A percentile compares a stretch with the other conserved stretches of the same genome.
These are phyloP conservation scores for Cephonodes hylas DNA, from an alignment of 2,888 invertebrate species.

Conservation along the genomic window DNA sequence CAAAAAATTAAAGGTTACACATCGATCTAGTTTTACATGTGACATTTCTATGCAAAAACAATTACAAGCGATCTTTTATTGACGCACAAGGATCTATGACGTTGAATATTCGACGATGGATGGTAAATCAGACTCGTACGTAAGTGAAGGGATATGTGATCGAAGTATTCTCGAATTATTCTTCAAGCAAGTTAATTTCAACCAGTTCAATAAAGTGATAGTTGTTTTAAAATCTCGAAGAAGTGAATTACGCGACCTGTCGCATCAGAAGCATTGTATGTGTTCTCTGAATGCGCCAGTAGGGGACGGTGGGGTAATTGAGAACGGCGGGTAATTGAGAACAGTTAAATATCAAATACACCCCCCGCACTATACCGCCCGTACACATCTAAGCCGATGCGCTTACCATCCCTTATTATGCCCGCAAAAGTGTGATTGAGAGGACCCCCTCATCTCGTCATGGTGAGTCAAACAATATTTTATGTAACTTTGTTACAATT, in stretches of 20 bases:
- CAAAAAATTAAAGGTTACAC: not conserved
- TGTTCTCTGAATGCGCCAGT: too few relatives aligned
- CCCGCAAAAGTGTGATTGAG: too few relatives aligned
- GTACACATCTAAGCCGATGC: too few relatives aligned
- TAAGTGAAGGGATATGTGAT: not conserved
- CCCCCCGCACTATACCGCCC: too few relatives aligned
- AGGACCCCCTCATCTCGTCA: too few relatives aligned
- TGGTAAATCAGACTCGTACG: not conserved
- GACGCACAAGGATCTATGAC: not conserved
- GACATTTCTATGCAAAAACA: not conserved
- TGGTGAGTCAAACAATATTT: too few relatives aligned
- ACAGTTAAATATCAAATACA: too few relatives aligned
- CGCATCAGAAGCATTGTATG: too few relatives aligned
- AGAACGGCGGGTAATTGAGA: too few relatives aligned
- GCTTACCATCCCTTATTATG: too few relatives aligned
- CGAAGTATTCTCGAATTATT: not conserved
- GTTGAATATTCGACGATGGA: not conserved
- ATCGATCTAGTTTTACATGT: not conserved
- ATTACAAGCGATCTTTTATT: not conserved
- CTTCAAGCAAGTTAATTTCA: not conserved
- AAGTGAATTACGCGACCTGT: not conserved
- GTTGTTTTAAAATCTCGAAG: not conserved
- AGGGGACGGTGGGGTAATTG: too few relatives aligned
- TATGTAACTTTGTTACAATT: too few relatives aligned
- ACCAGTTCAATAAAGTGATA: not conserved